Conservation (phyloP, 2,113 vertebrate genomes). For the Globicephala melas region DNA sequence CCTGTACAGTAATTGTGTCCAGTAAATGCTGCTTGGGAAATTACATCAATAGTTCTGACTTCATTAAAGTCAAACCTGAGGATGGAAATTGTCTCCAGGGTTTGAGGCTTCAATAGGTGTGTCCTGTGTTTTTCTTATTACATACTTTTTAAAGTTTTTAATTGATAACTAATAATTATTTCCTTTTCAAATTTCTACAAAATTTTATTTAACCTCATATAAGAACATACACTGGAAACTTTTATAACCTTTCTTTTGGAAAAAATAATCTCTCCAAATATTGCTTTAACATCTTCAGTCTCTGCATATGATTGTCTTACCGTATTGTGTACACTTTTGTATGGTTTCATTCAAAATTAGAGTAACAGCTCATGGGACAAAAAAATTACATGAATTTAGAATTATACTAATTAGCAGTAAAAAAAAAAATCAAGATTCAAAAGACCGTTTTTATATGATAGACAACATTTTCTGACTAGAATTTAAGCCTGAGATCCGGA, state of each 20-base stretch:
- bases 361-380: not conserved
- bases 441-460: not conserved
- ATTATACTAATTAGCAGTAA: not conserved
- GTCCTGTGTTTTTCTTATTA: not conserved
- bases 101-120: not conserved
- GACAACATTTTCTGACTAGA: not conserved
- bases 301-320: not conserved
- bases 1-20: not conserved
- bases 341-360: not conserved
- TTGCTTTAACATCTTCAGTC: not conserved
- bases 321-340: not conserved
- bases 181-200: not conserved
- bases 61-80: constrained; percentile 41
- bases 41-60: not conserved
- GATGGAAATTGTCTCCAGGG: not conserved
- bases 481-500: not conserved
- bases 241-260: constrained; percentile 4
- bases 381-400: not conserved
- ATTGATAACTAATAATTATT: not conserved
- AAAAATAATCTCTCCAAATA: not conserved
- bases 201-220: constrained; percentile 28
- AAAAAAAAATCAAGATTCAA: not conserved
- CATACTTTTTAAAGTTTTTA: not conserved
- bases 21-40: constrained; percentile 42
- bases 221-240: not conserved